phyloP scores from a whole-genome alignment of 1,140 invertebrate genomes.

The Diabrotica undecimpunctata region DNA sequence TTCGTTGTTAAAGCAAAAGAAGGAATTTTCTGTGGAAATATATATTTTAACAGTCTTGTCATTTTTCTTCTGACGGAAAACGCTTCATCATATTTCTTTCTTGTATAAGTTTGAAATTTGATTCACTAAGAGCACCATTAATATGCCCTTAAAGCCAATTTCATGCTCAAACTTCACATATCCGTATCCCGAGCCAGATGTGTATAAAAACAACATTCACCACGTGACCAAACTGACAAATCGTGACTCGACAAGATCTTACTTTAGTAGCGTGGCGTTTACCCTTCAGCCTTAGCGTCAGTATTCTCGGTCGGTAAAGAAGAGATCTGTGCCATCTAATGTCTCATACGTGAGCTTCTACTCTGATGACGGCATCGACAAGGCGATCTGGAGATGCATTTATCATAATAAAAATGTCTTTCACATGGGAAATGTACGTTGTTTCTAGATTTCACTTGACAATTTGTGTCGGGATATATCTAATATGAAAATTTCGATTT shows the following conservation, averaged over 20 bases:
- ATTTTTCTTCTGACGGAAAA: too few species aligned
- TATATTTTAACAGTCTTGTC: too few species aligned
- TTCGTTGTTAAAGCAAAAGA: too few species aligned
- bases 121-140: neutral
- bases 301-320: neutral
- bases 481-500: too few species aligned
- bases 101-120: too few species aligned
- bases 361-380: neutral
- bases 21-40: too few species aligned
- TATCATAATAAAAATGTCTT: constrained; percentile 1
- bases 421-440: neutral
- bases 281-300: neutral
- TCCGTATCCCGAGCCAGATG: neutral
- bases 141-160: neutral
- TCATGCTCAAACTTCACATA: neutral
- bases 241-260: constrained; percentile 18
- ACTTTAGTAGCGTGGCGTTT: constrained; percentile 10
- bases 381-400: neutral
- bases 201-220: constrained; percentile 13
- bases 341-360: neutral
- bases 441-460: neutral
- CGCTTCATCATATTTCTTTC: too few species aligned
- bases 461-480: too few species aligned
- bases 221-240: constrained; percentile 16
- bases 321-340: neutral